phyloP scores from a whole-genome alignment of 2,113 vertebrate genomes.

The Ptilorrhoa leucosticta region DNA sequence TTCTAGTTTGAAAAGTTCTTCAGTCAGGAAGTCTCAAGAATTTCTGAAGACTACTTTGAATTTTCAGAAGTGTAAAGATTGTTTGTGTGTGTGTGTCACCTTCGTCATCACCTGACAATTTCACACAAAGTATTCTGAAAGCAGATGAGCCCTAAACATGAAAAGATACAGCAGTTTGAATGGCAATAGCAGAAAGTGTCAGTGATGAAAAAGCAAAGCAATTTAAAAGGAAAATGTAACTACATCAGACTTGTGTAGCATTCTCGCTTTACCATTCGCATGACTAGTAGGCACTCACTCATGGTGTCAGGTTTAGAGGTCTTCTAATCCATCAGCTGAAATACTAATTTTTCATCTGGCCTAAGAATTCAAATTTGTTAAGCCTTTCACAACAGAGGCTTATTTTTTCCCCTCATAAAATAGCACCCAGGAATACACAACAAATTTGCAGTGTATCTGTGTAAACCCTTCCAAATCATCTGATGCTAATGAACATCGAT shows the following conservation, averaged over 20 bases:
- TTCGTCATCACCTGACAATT: neutral
- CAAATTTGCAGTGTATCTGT: neutral
- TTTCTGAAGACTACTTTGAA: conserved; percentile 37
- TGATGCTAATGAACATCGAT: conserved; percentile 3
- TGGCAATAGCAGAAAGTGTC: neutral
- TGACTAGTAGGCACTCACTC: neutral
- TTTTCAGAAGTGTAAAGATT: neutral
- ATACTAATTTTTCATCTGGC: neutral
- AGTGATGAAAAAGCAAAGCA: neutral
- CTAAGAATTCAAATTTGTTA: neutral
- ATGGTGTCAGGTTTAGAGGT: neutral
- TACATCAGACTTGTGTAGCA: neutral
- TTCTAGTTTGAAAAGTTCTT: conserved; percentile 34
- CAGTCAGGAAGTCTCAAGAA: conserved; percentile 20
- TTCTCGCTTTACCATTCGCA: neutral
- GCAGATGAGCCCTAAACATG: conserved; percentile 2
- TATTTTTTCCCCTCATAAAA: neutral
- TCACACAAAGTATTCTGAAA: neutral
- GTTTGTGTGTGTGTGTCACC: neutral
- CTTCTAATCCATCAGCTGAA: neutral
- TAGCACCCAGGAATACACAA: conserved; percentile 16
- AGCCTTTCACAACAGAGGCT: neutral
- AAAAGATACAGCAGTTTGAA: neutral
- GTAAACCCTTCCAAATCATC: neutral
- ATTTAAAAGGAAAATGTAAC: neutral